A percentile compares a stretch with the other conserved stretches of the same genome.
Evolutionary conservation across 2,888 invertebrate species (phyloP).

Genomic region (Agonopterix arenella): DNA sequence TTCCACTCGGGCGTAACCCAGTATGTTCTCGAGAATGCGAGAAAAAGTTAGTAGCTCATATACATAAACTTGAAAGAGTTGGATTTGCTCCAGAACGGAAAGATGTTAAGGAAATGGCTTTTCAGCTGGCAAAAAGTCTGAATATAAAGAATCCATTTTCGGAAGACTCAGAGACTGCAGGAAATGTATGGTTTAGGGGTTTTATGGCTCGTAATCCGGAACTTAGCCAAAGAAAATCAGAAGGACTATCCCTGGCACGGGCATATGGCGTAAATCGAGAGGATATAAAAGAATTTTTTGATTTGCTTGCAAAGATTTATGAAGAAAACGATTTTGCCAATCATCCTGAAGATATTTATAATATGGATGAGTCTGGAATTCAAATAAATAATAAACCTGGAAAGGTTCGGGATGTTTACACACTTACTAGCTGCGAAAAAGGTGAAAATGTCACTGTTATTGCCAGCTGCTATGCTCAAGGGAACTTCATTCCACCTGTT

Average conservation of each 20-base stretch:
- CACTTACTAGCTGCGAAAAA: constrained; percentile 21
- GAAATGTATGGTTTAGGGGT: constrained; percentile 1
- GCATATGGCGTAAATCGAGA: constrained; percentile 21
- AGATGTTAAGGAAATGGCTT: constrained; percentile 2
- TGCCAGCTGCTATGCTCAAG: constrained; percentile 20
- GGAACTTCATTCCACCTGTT: constrained; percentile 18
- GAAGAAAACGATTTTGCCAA: constrained; percentile 22
- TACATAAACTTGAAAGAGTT: constrained; percentile 3
- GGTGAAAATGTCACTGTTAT: constrained; percentile 23
- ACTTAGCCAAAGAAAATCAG: constrained; percentile 22
- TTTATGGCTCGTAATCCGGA: constrained; percentile 12
- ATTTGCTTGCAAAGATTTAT: constrained; percentile 17
- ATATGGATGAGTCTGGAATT: constrained; percentile 37
- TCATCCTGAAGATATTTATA: constrained; percentile 29
- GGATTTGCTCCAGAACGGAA: constrained; percentile 3
- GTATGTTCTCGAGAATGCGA: constrained; percentile 1
- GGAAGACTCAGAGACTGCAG: constrained; percentile 3
- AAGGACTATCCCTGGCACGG: constrained; percentile 25
- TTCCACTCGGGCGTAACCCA: constrained; percentile 1
- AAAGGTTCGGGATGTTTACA: constrained; percentile 29
- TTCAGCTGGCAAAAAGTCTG: constrained; percentile 8
- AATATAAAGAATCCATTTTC: constrained; percentile 1
- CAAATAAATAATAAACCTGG: constrained; percentile 36
- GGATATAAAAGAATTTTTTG: constrained; percentile 22
- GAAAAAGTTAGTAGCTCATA: constrained; percentile 3